These are phyloP conservation scores for Caligus rogercresseyi DNA, from an alignment of 1,140 invertebrate genomes.

Conservation along the genomic window DNA sequence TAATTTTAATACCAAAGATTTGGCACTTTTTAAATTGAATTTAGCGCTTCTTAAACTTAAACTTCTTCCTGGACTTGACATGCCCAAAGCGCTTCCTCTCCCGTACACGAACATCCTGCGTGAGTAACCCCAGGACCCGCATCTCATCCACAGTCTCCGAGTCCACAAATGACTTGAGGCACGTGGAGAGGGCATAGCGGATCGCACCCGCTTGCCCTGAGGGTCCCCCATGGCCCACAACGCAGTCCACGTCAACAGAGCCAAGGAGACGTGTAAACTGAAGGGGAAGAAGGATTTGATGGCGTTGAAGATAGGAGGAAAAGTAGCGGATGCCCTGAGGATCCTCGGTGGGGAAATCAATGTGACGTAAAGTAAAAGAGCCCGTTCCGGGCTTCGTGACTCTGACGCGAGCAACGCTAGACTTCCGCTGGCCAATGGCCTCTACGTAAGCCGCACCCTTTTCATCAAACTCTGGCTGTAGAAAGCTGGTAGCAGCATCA, in stretches of 20 bases:
- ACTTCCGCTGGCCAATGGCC: neutral
- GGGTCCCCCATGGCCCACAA: slow-evolving; percentile 44
- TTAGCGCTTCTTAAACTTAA: slow-evolving; percentile 81
- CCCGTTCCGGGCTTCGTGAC: slow-evolving; percentile 12
- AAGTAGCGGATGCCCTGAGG: slow-evolving; percentile 15
- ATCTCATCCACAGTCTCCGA: neutral
- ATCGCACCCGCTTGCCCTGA: slow-evolving; percentile 64
- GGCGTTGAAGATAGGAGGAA: slow-evolving; percentile 26
- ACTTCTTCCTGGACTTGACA: slow-evolving; percentile 70
- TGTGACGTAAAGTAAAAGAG: slow-evolving; percentile 7
- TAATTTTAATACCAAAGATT: too few relatives aligned
- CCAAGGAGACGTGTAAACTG: slow-evolving; percentile 53
- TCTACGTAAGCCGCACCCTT: neutral
- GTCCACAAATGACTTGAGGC: slow-evolving; percentile 42
- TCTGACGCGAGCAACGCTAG: slow-evolving; percentile 7
- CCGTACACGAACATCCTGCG: slow-evolving; percentile 50
- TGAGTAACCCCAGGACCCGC: slow-evolving; percentile 59
- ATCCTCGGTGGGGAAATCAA: neutral
- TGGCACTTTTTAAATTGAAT: too few relatives aligned
- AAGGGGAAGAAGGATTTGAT: slow-evolving; percentile 64
- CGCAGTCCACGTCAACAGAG: slow-evolving; percentile 64
- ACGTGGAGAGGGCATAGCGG: slow-evolving; percentile 59
- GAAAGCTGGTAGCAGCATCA: neutral
- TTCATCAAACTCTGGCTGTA: neutral
- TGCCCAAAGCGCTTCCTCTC: slow-evolving; percentile 91